These are phyloP conservation scores for Leucophenga montana DNA, from an alignment of 2,888 invertebrate genomes.

Conservation along the genomic window DNA sequence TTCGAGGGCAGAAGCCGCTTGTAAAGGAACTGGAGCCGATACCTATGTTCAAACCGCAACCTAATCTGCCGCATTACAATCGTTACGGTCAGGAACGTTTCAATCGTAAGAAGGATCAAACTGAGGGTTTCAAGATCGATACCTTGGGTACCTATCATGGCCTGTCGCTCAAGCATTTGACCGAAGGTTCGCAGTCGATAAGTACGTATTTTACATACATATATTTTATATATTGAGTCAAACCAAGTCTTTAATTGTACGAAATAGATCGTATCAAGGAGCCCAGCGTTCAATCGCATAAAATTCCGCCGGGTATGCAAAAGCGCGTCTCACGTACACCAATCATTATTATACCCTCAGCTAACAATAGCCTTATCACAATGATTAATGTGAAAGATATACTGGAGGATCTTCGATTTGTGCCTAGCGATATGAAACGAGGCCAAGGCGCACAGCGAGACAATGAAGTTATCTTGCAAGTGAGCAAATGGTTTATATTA, in stretches of 20 bases:
- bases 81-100: constrained; percentile 39
- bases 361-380: constrained; percentile 38
- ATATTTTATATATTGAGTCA: no score
- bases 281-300: neutral
- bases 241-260: no score
- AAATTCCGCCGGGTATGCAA: neutral
- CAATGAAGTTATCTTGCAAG: neutral
- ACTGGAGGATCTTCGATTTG: constrained; percentile 42
- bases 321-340: constrained; percentile 6
- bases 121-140: constrained; percentile 31
- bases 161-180: no score
- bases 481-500: constrained; percentile 6
- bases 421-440: constrained; percentile 26
- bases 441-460: neutral
- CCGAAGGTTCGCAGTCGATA: neutral
- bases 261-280: constrained; percentile 45
- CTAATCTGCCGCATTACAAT: constrained; percentile 30
- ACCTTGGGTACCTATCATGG: constrained; percentile 24
- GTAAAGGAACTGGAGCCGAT: neutral
- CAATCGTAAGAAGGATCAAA: constrained; percentile 15
- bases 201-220: neutral
- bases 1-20: neutral
- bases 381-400: constrained; percentile 40
- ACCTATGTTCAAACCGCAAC: neutral
- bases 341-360: constrained; percentile 45